Evolutionary conservation across 2,888 invertebrate genomes (phyloP), one percentile per base, ranked within the genome.

Genomic region (Sinohyriopsis cumingii): DNA sequence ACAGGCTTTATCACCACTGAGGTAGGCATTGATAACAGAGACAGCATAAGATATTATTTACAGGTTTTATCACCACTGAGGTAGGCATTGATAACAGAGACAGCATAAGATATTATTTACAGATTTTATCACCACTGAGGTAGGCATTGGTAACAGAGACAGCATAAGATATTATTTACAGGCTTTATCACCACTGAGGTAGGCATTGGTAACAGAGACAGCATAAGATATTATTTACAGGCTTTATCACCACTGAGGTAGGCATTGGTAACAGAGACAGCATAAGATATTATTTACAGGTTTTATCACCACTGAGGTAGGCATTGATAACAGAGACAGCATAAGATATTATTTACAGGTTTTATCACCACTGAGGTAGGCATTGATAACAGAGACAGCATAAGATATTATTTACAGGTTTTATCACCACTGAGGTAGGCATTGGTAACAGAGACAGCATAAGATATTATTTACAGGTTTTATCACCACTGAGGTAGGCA

Each of bases 381-480:
- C 66, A 28, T 45, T 45, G 22, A 55, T 6, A 24, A 19, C 3
- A 67, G 28, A 25, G 53, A 25, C 18, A 45, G 6, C 20, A 63
- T 59, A 24, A 20, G 15, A 57, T n/a, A n/a, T n/a, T n/a, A n/a
- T n/a, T n/a, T 89, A 95, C 95, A 87, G 99, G 99, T 25, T 28
- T 71, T 12, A 75, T 89, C 4, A 77, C 68, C 15, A 80, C 82
- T 66, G 68, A 82, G 80, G 86, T 86, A 63, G 61, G 70, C 66
- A 28, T 45, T 45, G 22, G 45, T 6, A 24, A 19, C 3, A 67
- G 28, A 25, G 53, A 25, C 18, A 45, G 6, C 20, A 63, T 59
- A 24, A 20, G 15, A 57, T n/a, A n/a, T n/a, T n/a, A n/a, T n/a
- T n/a, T 89, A 95, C 95, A 87, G 99, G 99, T 25, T 28, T 71